Evolutionary conservation across 1,140 invertebrate genomes (phyloP), one percentile per base, ranked within the genome.

Genomic region (Bombus balteatus): DNA sequence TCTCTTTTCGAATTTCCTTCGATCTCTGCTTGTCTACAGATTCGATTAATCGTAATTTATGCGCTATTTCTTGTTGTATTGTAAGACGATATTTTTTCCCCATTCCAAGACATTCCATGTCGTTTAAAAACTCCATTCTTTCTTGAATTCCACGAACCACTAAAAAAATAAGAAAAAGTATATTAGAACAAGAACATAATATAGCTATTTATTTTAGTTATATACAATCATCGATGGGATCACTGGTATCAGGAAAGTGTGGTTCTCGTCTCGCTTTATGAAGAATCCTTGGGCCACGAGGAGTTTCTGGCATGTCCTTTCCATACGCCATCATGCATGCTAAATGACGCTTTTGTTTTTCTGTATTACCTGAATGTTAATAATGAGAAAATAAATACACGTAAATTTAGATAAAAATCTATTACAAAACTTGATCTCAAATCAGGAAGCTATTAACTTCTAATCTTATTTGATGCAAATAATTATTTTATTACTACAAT

Each of bases 241-340:
- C 93, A 10, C 83, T 85, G 18, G 91, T 85, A 0, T 93, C 83
- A 1, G 89, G 83, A 1, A 13, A n/a, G 41, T 75, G 34, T 10
- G 73, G 70, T 15, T 88, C 62, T 78, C 75, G 91, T 86, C 78
- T 89, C 22, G 79, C 15, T 86, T 89, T 89, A 78, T 91, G 91
- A 71, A 91, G 85, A 74, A 91, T 81, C 86, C 88, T 83, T 1
- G 92, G 90, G 10, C 93, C 94, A 10, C 90, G 92, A 1, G 94
- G 93, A 15, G 94, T 95, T 41, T 93, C 93, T 37, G 95, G 95
- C 92, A 95, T 93, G 34, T 95, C 93, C 82, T 94, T 94, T 3
- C 95, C 95, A 83, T 93, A 96, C 43, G 95, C 92, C 95, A 96
- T 95, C 80, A 95, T 91, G 39, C 93, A 93, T 3, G 95, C 95